A percentile compares a stretch with the other conserved stretches of the same genome.
phyloP scores from a whole-genome alignment of 2,113 vertebrate species.

The Tragelaphus imberbis region DNA sequence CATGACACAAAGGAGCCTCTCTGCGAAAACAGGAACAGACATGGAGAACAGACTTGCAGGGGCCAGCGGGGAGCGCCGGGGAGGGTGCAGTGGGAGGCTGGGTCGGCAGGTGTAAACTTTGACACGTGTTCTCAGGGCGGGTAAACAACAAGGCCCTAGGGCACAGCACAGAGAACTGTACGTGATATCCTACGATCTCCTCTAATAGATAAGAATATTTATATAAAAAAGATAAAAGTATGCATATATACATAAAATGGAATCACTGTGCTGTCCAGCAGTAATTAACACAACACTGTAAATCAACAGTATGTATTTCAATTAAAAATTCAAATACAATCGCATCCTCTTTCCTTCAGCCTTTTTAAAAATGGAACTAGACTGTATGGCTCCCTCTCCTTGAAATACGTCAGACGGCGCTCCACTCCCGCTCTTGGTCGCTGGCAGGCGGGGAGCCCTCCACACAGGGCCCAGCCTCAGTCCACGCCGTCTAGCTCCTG shows the following conservation, averaged over 20 bases:
- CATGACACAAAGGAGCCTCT: background rate
- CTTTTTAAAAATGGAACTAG: background rate
- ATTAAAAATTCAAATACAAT: background rate
- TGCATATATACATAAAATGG: too few relatives aligned
- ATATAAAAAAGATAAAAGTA: background rate
- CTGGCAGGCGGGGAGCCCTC: rapidly evolving
- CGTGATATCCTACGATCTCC: background rate
- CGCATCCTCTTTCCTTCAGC: background rate
- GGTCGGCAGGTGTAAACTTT: background rate
- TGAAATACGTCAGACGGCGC: rapidly evolving
- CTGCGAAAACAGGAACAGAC: background rate
- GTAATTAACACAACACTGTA: background rate
- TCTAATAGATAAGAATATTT: background rate
- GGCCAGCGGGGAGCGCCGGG: rapidly evolving
- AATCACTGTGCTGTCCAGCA: background rate
- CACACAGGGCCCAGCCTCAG: rapidly evolving
- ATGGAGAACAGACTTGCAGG: rapidly evolving
- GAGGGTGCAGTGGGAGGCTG: rapidly evolving
- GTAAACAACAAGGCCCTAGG: background rate
- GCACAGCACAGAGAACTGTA: background rate
- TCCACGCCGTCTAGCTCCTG: background rate
- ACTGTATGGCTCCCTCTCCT: background rate
- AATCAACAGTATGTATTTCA: background rate
- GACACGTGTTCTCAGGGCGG: background rate
- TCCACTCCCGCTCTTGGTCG: rapidly evolving